Evolutionary conservation across 2,888 invertebrate species (phyloP), one percentile per base, ranked within the genome.

Genomic region (Tachystola acroxantha): DNA sequence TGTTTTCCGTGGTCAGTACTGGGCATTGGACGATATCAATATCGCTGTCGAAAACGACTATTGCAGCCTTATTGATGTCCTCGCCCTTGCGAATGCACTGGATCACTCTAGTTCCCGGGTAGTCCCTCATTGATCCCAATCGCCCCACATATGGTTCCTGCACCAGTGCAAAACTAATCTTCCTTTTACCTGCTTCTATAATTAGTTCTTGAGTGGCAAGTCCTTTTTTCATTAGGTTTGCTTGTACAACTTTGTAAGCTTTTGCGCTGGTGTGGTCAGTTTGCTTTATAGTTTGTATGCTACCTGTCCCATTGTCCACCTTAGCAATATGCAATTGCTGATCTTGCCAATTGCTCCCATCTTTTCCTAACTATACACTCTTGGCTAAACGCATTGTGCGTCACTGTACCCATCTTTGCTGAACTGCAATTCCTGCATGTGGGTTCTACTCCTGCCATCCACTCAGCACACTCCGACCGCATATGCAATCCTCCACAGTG

Each of bases 191-290:
- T 24, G 24, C 24, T 24, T 24, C 24, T 9, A 24, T n/a, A 6
- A 24, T 4, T 2, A 24, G 24, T n/a, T 24, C 24, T 9, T 24
- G 9, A 2, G 24, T 24, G 3, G 24, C 24, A 7, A n/a, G 7
- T 24, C n/a, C 7, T 2, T 7, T 24, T 24, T 9, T 3, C n/a
- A 6, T 4, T 2, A 24, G 24, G 24, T 24, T 24, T n/a, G 24
- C 24, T 24, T 24, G 24, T 3, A 14, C 45, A 39, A 47, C 43
- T 46, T 50, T n/a, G n/a, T n/a, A n/a, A n/a, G n/a, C n/a, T n/a
- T n/a, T n/a, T n/a, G n/a, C n/a, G n/a, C n/a, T n/a, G n/a, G n/a
- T n/a, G n/a, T n/a, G n/a, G n/a, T n/a, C n/a, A n/a, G n/a, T n/a
- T n/a, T n/a, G n/a, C n/a, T n/a, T n/a, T n/a, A n/a, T n/a, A n/a